Evolutionary conservation across 2,888 invertebrate species (phyloP), one percentile per base, ranked within the genome.

Genomic region (Sesia apiformis): DNA sequence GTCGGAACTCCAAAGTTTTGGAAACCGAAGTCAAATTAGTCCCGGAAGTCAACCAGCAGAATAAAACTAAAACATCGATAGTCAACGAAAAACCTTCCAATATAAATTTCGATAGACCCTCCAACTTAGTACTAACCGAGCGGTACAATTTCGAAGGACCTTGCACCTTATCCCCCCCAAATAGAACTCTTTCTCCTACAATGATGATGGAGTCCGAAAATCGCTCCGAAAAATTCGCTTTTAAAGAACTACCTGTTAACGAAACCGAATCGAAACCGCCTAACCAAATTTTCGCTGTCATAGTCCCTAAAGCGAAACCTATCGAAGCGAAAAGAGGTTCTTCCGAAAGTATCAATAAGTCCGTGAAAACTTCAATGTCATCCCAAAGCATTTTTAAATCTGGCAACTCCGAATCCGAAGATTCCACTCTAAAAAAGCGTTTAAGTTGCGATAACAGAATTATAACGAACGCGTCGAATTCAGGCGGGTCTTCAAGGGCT

Each of bases 21-120:
- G 91, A 91, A 8, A 91, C 91, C 0, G 91, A 91, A 72, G 92
- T 93, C 0, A 91, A 91, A 66, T 68, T 92, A 5, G 81, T 90
- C 0, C 72, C 80, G 0, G 86, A 84, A 49, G 60, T 60, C 65
- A 0, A 53, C 57, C 65, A 63, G 38, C 63, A 67, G n/a, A 68
- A 67, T 0, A 67, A 69, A 55, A 84, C 74, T 0, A 70, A 64
- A 58, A 87, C 85, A 0, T 75, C 81, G 0, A 64, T 86, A 4
- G 70, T 88, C 0, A 69, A 64, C 5, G 84, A 85, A 38, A 87
- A 87, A 58, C 79, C 80, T 0, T 70, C 66, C 8, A 80, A 80
- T 49, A 62, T 70, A 1, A 70, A 70, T 41, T 77, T 67, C 38
- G 76, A 79, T 41, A 64, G 86, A 46, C 89, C 89, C 0, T 72